Conservation (phyloP, 2,797 vertebrate genomes). For the Periparus ater region DNA sequence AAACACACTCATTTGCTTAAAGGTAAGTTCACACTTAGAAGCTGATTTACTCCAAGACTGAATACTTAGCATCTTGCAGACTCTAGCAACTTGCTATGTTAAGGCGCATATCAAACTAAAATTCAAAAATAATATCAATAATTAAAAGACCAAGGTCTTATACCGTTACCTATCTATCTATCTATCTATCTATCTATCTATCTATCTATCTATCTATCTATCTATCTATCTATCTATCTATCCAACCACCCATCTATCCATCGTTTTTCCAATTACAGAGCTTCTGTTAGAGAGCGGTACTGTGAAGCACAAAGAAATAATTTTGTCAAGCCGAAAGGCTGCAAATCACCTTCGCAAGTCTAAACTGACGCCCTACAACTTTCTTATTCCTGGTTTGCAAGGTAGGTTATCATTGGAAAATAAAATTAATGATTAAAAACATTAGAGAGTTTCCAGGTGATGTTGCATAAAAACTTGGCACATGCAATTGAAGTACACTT, state of each 20-base stretch:
- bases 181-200: neutral
- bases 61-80: neutral
- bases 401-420: conserved; percentile 23
- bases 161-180: neutral
- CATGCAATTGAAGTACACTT: conserved; percentile 55
- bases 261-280: neutral
- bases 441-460: conserved; percentile 42
- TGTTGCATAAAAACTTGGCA: conserved; percentile 42
- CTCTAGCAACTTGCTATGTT: neutral
- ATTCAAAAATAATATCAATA: neutral
- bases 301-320: neutral
- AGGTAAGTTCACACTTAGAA: neutral
- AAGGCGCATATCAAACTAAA: neutral
- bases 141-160: neutral
- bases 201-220: neutral
- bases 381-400: conserved; percentile 23
- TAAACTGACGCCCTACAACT: neutral
- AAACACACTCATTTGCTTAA: neutral
- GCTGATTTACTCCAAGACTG: neutral
- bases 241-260: neutral
- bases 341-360: neutral
- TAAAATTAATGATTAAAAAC: conserved; percentile 49
- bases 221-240: accelerated
- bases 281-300: neutral
- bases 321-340: neutral